Base-by-base conservation (phyloP, 2,888 invertebrate genomes). In the Clepsis dumicolana region DNA sequence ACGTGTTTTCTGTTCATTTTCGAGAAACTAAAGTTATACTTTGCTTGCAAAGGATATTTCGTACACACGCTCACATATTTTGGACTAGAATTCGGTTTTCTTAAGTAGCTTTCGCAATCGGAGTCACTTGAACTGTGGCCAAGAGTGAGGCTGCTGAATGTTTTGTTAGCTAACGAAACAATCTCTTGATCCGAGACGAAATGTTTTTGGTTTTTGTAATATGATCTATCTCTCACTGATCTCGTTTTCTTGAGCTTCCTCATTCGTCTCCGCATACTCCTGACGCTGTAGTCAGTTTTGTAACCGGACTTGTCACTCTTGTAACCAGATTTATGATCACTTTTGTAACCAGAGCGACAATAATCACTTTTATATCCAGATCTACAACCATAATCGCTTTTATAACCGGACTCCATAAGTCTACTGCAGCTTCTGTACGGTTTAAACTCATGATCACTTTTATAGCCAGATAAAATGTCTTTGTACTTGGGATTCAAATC, bases 401-500 rank as follows among this genome's bases (percentile, higher is more conserved):
- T 94, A 75, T 95, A 95, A 1, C 95, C 95, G 1, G 95, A 95
- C 76, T 94, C 94, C 73, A 94, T 93, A 27, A 94, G 80, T 70
- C 93, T 88, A 77, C 94, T 94, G 74, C 94, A 94, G 72, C 93
- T 94, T 81, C 91, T 94, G 73, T 92, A 93, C 1, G 92, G 92
- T 70, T 94, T 94, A 69, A 93, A 90, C 77, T 94, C 95, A 38
- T 93, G 88, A 75, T 95, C 95, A 79, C 95, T 95, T 87, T 95
- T 95, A 74, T 95, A 95, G 4, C 95, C 95, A 3, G 94, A 94
- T 8, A 94, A 81, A 56, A 95, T 94, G 74, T 94, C 94, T 57
- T 95, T 94, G 79, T 95, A 95, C 84, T 95, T 95, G 14, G 95
- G 94, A 82, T 95, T 95, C 2, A 95, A 89, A 81, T 95, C 95